These are phyloP conservation scores for Metopolophium dirhodum DNA, from an alignment of 1,140 invertebrate species.

Conservation along the genomic window DNA sequence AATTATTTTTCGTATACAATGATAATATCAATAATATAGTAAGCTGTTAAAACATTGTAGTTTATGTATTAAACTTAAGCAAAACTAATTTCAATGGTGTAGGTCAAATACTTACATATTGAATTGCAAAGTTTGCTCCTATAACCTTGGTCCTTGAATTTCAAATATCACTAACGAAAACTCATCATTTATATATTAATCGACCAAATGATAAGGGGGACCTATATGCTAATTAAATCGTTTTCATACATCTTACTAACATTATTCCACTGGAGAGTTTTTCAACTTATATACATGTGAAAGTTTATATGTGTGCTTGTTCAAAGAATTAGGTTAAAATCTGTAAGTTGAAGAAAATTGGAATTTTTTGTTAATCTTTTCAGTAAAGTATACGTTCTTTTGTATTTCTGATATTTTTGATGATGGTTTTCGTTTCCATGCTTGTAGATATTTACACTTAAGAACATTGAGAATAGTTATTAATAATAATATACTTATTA, in stretches of 20 bases:
- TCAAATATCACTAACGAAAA: neutral
- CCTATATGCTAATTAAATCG: neutral
- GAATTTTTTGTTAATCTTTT: neutral
- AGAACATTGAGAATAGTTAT: too few relatives aligned
- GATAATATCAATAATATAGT: neutral
- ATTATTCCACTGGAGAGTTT: neutral
- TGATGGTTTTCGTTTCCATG: neutral
- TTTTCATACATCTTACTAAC: neutral
- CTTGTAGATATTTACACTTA: neutral
- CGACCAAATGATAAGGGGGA: neutral
- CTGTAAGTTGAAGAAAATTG: neutral
- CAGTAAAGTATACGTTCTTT: neutral
- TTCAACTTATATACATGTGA: neutral
- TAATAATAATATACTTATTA: too few relatives aligned
- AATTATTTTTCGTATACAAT: too few relatives aligned
- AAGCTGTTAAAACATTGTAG: neutral
- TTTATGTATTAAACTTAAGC: neutral
- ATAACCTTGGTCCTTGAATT: neutral
- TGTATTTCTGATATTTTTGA: neutral
- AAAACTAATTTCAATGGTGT: neutral
- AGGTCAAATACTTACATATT: neutral
- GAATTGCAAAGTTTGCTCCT: neutral
- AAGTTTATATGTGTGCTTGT: neutral
- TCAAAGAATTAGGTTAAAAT: neutral
- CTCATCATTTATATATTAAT: neutral